Percentiles rank a stretch among this genome's conserved stretches.
Evolutionary conservation across 2,113 vertebrate genomes (phyloP).

Genomic region (Pandion haliaetus): DNA sequence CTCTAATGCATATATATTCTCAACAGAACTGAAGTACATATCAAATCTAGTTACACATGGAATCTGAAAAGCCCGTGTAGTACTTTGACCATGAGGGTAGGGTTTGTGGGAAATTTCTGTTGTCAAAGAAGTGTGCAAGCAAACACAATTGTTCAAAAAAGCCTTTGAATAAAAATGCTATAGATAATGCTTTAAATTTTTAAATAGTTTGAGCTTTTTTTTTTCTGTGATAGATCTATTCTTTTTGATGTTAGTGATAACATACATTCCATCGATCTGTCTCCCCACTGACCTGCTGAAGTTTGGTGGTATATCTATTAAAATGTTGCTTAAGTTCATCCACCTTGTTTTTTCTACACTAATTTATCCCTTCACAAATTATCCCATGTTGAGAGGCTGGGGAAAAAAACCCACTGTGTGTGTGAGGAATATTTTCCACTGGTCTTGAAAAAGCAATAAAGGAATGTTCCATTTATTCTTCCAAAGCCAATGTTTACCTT

Average conservation of each 20-base stretch:
- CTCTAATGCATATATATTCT: background rate
- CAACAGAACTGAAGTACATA: background rate
- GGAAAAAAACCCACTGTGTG: background rate
- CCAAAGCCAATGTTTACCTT: slow-evolving; percentile 67
- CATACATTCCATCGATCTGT: slow-evolving; percentile 64
- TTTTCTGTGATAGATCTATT: slow-evolving; percentile 64
- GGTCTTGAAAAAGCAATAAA: slow-evolving; percentile 66
- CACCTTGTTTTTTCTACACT: slow-evolving; percentile 57
- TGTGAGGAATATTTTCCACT: slow-evolving; percentile 71
- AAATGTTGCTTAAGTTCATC: slow-evolving; percentile 65
- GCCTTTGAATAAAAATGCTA: slow-evolving; percentile 60
- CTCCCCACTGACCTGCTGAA: slow-evolving; percentile 35
- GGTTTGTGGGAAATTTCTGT: background rate
- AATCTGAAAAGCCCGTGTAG: background rate
- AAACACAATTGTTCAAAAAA: slow-evolving; percentile 58
- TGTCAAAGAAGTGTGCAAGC: background rate
- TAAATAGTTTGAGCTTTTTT: slow-evolving; percentile 44
- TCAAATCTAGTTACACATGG: background rate
- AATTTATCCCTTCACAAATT: slow-evolving; percentile 71
- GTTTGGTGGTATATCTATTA: slow-evolving; percentile 70
- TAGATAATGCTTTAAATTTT: slow-evolving; percentile 68
- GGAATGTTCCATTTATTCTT: slow-evolving; percentile 66
- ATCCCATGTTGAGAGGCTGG: slow-evolving; percentile 34
- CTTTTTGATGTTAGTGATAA: slow-evolving; percentile 73
- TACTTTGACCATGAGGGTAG: background rate